Percentiles rank a stretch among this genome's conserved stretches.
These are phyloP conservation scores for Sinocyclocheilus maitianheensis DNA, from an alignment of 2,113 vertebrate species.

Conservation along the genomic window DNA sequence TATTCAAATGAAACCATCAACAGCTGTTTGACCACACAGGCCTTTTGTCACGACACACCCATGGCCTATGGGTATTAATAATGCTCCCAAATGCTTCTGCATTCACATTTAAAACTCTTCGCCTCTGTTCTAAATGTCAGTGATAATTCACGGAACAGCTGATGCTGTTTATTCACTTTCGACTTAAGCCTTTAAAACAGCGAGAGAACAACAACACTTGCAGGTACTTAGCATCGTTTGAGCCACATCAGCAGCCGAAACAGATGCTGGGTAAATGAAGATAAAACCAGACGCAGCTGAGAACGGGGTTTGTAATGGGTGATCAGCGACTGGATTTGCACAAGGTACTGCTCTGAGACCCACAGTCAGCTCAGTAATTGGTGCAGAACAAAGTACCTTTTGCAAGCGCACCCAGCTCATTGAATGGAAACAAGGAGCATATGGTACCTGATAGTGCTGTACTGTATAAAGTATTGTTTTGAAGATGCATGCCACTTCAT, in stretches of 20 bases:
- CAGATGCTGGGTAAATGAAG: constrained; percentile 15
- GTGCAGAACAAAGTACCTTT: constrained; percentile 34
- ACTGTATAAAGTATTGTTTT: constrained; percentile 38
- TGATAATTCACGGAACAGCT: constrained; percentile 5
- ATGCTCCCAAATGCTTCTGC: neutral
- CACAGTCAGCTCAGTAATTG: constrained; percentile 34
- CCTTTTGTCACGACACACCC: neutral
- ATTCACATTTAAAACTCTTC: neutral
- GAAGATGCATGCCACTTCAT: neutral
- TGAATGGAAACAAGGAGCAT: constrained; percentile 44
- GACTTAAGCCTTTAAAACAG: constrained; percentile 17
- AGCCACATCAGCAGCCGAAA: neutral
- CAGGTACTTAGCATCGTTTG: neutral
- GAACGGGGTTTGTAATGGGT: constrained; percentile 7
- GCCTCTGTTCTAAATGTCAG: constrained; percentile 20
- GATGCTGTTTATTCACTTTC: neutral
- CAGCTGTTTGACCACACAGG: neutral
- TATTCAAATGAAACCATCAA: neutral
- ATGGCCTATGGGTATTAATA: neutral
- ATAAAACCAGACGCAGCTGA: neutral
- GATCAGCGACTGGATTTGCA: constrained; percentile 43
- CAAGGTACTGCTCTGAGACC: constrained; percentile 14
- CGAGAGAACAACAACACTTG: neutral
- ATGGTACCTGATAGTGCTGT: constrained; percentile 20
- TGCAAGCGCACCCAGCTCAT: constrained; percentile 21